A percentile compares a stretch with the other conserved stretches of the same genome.
Evolutionary conservation across 2,797 vertebrate species (phyloP).

Genomic region (Limosa lapponica): DNA sequence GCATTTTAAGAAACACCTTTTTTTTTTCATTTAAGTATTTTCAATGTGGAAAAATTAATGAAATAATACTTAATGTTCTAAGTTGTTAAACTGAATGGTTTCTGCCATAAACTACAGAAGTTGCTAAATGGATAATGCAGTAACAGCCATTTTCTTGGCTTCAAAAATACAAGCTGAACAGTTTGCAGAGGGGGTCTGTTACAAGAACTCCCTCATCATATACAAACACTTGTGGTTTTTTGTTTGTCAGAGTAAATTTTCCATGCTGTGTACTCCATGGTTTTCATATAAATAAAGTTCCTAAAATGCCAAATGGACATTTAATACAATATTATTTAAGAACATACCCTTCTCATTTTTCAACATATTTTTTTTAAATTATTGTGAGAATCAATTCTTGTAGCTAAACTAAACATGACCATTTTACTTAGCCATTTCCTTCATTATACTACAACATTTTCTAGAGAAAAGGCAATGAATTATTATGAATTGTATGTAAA

Average conservation of each 20-base stretch:
- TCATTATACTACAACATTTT: neutral
- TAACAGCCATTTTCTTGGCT: neutral
- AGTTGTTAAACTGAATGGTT: neutral
- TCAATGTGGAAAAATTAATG: neutral
- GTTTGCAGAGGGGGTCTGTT: neutral
- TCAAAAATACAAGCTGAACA: neutral
- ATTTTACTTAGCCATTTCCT: neutral
- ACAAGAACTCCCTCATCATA: neutral
- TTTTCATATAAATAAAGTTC: neutral
- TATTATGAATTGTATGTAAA: neutral
- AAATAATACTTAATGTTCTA: conserved; percentile 1
- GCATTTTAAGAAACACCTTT: neutral
- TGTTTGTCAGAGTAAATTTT: neutral
- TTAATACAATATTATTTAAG: neutral
- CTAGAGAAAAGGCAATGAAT: neutral
- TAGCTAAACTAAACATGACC: neutral
- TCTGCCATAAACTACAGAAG: neutral
- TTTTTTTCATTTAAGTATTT: neutral
- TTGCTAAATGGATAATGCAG: neutral
- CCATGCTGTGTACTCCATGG: neutral
- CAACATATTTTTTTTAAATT: neutral
- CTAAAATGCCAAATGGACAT: neutral
- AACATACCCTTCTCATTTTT: neutral
- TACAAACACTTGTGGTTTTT: neutral
- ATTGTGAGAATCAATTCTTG: neutral